Evolutionary conservation across 92 coral and sea anemone genomes (phyloP).

Genomic region (Phenganax marumi): DNA sequence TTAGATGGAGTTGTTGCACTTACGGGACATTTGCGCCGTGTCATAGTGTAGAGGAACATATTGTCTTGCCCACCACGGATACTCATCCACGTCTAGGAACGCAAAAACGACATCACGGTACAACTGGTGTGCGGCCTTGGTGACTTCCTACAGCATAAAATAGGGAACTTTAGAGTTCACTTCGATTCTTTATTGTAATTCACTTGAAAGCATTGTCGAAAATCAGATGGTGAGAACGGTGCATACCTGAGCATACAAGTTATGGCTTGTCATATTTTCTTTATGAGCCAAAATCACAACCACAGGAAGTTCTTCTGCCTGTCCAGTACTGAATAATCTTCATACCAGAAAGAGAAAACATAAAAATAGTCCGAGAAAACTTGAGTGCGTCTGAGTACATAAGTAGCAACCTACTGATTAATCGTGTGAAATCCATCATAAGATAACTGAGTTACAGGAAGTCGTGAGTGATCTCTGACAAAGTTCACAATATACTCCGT

Average conservation of each 20-base stretch:
- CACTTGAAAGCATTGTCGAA: background rate
- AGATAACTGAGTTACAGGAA: conserved; percentile 89
- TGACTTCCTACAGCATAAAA: conserved; percentile 61
- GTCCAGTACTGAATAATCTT: conserved; percentile 40
- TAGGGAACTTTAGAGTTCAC: background rate
- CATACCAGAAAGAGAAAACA: conserved; percentile 36
- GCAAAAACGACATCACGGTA: conserved; percentile 84
- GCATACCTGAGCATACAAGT: conserved; percentile 68
- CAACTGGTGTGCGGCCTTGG: conserved; percentile 78
- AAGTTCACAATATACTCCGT: conserved; percentile 76
- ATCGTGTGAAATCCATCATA: conserved; percentile 82
- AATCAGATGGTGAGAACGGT: background rate
- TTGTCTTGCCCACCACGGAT: conserved; percentile 88
- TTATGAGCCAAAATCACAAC: conserved; percentile 71
- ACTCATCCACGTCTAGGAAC: conserved; percentile 83
- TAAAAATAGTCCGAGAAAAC: background rate
- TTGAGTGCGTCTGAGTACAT: too few species aligned
- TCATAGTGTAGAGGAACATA: conserved; percentile 88
- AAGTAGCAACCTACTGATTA: conserved; percentile 55
- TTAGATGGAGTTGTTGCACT: background rate
- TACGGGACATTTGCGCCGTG: conserved; percentile 72
- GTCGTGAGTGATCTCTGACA: conserved; percentile 83
- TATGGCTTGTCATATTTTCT: conserved; percentile 70
- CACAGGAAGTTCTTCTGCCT: conserved; percentile 72
- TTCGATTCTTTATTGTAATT: background rate